A percentile compares a stretch with the other conserved stretches of the same genome.
Evolutionary conservation across 1,140 invertebrate genomes (phyloP).

Genomic region (Drosophila kurseongensis): DNA sequence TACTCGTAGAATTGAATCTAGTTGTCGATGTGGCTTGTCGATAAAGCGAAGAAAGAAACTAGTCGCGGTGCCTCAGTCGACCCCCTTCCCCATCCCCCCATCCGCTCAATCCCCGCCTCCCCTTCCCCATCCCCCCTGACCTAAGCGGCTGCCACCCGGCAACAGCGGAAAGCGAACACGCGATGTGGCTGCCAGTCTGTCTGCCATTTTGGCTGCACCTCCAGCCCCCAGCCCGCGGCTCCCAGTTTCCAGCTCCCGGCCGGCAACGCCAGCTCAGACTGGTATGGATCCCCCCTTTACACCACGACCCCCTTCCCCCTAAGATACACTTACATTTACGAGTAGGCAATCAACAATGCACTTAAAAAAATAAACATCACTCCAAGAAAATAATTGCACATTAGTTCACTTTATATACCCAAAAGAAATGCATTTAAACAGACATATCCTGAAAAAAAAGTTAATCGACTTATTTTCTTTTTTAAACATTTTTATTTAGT

Average conservation of each 20-base stretch:
- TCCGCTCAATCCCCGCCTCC: background rate
- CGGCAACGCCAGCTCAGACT: constrained; percentile 43
- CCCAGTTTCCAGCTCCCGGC: constrained; percentile 24
- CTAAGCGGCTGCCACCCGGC: constrained; percentile 67
- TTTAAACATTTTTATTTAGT: background rate
- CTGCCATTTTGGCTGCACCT: constrained; percentile 55
- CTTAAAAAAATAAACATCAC: background rate
- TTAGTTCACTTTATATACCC: too few species aligned
- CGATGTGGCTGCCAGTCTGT: constrained; percentile 67
- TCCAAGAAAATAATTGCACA: too few species aligned
- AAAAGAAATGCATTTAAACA: background rate
- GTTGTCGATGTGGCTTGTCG: constrained; percentile 60
- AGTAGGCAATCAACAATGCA: constrained; percentile 49
- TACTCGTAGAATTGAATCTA: constrained; percentile 70
- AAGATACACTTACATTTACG: constrained; percentile 3
- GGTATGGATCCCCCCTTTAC: constrained; percentile 30
- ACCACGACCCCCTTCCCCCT: constrained; percentile 1
- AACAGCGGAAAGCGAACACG: constrained; percentile 76
- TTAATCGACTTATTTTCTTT: too few species aligned
- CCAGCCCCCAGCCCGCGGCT: constrained; percentile 13
- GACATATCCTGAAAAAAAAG: too few species aligned
- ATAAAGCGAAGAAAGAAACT: constrained; percentile 62
- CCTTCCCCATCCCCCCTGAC: constrained; percentile 5
- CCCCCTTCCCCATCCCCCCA: constrained; percentile 5
- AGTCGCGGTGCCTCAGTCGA: constrained; percentile 49